Evolutionary conservation across 2,797 vertebrate genomes (phyloP).

Genomic region (Pangasius krempfi): DNA sequence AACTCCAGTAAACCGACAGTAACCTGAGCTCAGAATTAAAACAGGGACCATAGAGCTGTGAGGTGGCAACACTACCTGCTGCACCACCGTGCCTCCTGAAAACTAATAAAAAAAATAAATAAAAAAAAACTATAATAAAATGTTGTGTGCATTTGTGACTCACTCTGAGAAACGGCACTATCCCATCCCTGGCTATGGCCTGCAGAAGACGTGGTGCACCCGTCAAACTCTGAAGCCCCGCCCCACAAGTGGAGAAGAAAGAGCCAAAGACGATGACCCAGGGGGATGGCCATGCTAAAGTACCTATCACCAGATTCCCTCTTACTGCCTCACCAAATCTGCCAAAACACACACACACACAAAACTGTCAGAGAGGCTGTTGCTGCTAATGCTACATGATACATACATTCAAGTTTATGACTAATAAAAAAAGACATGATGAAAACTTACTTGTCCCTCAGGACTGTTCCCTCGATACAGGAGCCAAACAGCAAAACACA

Average conservation of each 20-base stretch:
- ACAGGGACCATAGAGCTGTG: not conserved
- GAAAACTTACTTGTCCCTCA: constrained; percentile 90
- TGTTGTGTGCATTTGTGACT: constrained; percentile 52
- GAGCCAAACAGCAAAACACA: constrained; percentile 89
- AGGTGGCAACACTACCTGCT: not conserved
- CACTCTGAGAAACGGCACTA: constrained; percentile 93
- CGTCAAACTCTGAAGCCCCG: constrained; percentile 95
- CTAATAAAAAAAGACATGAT: not conserved
- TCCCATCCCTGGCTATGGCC: constrained; percentile 91
- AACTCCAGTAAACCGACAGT: not conserved
- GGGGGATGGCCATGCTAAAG: constrained; percentile 91
- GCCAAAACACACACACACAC: constrained; percentile 10
- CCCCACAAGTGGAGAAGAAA: constrained; percentile 95
- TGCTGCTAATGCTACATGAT: not conserved
- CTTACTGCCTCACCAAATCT: constrained; percentile 95
- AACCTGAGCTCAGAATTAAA: not conserved
- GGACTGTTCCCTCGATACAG: constrained; percentile 92
- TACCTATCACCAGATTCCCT: constrained; percentile 94
- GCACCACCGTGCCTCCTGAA: not conserved
- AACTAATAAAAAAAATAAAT: not conserved
- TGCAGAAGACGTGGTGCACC: constrained; percentile 95
- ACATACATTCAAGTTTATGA: not conserved
- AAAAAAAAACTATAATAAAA: no score
- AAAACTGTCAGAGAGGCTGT: not conserved
- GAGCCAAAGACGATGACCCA: constrained; percentile 98